Conservation (phyloP, 2,888 invertebrate genomes). For the Stenodema calcarata region DNA sequence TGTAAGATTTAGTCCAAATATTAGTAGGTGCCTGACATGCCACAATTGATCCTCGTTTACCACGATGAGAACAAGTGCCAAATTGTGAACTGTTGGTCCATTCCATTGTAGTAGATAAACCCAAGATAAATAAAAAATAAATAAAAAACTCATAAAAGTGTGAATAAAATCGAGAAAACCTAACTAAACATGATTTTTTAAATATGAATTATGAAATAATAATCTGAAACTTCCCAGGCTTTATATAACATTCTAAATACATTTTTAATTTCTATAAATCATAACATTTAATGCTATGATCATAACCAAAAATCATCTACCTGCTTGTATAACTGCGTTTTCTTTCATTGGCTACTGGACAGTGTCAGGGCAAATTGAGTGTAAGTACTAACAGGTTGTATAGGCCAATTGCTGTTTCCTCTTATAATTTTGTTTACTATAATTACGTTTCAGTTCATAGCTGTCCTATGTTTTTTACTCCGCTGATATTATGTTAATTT, state of each 20-base stretch:
- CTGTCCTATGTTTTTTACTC: background rate
- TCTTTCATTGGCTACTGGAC: slow-evolving; percentile 33
- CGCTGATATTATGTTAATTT: background rate
- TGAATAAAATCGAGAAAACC: no score
- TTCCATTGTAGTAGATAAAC: background rate
- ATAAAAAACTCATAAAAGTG: no score
- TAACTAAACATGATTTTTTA: no score
- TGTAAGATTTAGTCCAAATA: no score
- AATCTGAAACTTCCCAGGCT: background rate
- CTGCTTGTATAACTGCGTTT: background rate
- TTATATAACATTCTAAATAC: no score
- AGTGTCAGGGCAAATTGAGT: slow-evolving; percentile 34
- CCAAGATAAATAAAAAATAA: no score
- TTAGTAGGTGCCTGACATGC: no score
- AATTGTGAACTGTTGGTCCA: background rate
- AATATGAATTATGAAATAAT: no score
- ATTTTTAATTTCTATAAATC: background rate
- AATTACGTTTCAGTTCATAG: background rate
- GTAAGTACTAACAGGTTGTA: slow-evolving; percentile 23
- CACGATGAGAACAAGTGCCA: background rate
- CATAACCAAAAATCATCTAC: background rate
- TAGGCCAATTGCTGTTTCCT: background rate
- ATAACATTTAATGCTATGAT: background rate
- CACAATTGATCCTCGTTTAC: background rate
- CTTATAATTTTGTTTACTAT: background rate